Base-by-base conservation (phyloP, 2,888 invertebrate species). In the Troides oblongomaculatus region DNA sequence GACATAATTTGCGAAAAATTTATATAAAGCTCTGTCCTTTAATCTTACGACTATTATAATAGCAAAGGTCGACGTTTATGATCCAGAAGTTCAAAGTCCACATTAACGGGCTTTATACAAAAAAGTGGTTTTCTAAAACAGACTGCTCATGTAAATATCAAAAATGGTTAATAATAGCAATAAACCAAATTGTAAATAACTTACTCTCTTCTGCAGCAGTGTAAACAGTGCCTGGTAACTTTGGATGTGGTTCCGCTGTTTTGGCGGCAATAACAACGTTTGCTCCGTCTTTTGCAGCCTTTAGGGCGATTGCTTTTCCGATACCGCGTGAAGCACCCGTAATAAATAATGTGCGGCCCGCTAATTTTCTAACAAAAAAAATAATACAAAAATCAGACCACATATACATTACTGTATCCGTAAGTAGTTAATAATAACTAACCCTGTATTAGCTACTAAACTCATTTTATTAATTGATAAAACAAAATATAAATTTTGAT, bases 281-380 rank as follows among this genome's bases (percentile, higher is more conserved):
- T 0, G 98, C 98, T 43, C 98, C 98, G 94, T 98, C 98, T 85
- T 94, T 95, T 0, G 99, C 98, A 2, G 96, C 96, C 90, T 98
- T 99, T 70, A 99, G 84, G 6, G 98, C 99, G 77, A 99, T 99
- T 21, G 96, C 96, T 89, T 98, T 97, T 0, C 99, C 99, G 80
- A 99, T 99, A 43, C 99, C 99, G 77, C 99, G 94, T 67, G 98
- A 98, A 21, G 98, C 99, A 61, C 99, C 99, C 43, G 99, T 98
- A 75, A 99, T 97, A 81, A 99, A 98, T 68, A 98, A 90, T 2
- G 99, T 99, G 75, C 96, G 95, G 2, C 99, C 99, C 74, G 97
- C 97, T 74, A 94, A 84, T 86, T 94, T 93, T 77, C 93, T 93
- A 84, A 73, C 79, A 71, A 74, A 69, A 62, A 21, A 62, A 58